Evolutionary conservation across 2,888 invertebrate species (phyloP), one percentile per base, ranked within the genome.

Genomic region (Noctua pronuba): DNA sequence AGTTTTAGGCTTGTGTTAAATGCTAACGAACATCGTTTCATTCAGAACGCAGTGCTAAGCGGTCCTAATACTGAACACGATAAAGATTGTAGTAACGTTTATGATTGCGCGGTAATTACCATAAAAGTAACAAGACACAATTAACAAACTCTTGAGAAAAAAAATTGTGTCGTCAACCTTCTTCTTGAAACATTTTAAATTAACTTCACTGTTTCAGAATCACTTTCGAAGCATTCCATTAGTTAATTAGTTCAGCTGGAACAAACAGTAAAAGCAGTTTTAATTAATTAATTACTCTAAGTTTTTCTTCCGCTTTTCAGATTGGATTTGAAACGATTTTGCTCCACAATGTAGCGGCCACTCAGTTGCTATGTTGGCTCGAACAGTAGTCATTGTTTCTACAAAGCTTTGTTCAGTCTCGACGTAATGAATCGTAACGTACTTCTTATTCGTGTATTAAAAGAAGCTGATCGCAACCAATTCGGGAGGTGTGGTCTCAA

Each of bases 401-500:
- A 64, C 75, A 79, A 79, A 67, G 67, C 67, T 79, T 78, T 71
- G 70, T 73, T 58, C 70, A 24, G 31, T 52, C 35, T 77, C 35
- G n/a, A 62, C 35, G 38, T 77, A 75, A 83, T 86, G 44, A 74
- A 73, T 65, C 62, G 62, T 69, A 79, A 79, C n/a, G 68, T 77
- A 75, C 58, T 78, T 77, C 60, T 77, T 67, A 58, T 77, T 80
- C 66, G 70, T 58, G 72, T 73, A 73, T 73, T 71, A 46, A 67
- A 75, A 73, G 49, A 64, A 67, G 70, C 77, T 75, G 79, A 62
- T 81, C 18, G 77, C 62, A 82, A 86, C 82, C 78, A 80, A 85
- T 80, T 84, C 64, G 75, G 65, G 65, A 82, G 82, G 77, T 80
- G 82, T 80, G 78, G 82, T 75, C 60, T 68, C 67, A 78, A 66